phyloP scores from a whole-genome alignment of 2,888 invertebrate species.

The Biston stratarius region DNA sequence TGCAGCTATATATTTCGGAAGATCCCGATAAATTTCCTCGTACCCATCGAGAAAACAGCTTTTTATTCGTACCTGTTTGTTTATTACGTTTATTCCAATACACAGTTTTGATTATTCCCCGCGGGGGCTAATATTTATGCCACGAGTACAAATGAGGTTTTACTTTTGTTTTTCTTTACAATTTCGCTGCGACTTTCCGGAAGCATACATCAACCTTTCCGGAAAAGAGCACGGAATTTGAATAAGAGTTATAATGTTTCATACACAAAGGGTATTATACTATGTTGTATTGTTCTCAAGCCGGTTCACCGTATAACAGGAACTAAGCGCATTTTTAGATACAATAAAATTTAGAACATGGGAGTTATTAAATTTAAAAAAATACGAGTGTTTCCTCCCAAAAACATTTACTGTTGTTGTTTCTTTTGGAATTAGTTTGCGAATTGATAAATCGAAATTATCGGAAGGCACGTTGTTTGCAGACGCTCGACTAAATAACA shows the following conservation, averaged over 20 bases:
- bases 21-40: slow-evolving; percentile 73
- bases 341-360: background rate
- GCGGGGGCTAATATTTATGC: slow-evolving; percentile 13
- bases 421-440: slow-evolving; percentile 6
- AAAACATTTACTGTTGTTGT: background rate
- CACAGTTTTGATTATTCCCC: slow-evolving; percentile 53
- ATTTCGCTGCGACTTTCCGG: slow-evolving; percentile 39
- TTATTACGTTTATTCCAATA: slow-evolving; percentile 72
- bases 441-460: slow-evolving; percentile 9
- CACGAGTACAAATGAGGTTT: slow-evolving; percentile 46
- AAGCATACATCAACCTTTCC: slow-evolving; percentile 21
- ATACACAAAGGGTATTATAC: slow-evolving; percentile 36
- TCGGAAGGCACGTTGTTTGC: slow-evolving; percentile 8
- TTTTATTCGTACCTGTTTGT: slow-evolving; percentile 70
- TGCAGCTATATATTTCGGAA: slow-evolving; percentile 72
- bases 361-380: background rate
- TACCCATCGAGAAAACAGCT: slow-evolving; percentile 69
- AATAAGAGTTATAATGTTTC: slow-evolving; percentile 26
- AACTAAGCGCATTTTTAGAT: slow-evolving; percentile 28
- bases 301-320: slow-evolving; percentile 25
- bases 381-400: background rate
- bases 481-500: slow-evolving; percentile 12
- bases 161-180: slow-evolving; percentile 49
- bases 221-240: slow-evolving; percentile 30
- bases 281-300: slow-evolving; percentile 23